phyloP scores from a whole-genome alignment of 2,113 vertebrate species.

The Alouatta palliata region DNA sequence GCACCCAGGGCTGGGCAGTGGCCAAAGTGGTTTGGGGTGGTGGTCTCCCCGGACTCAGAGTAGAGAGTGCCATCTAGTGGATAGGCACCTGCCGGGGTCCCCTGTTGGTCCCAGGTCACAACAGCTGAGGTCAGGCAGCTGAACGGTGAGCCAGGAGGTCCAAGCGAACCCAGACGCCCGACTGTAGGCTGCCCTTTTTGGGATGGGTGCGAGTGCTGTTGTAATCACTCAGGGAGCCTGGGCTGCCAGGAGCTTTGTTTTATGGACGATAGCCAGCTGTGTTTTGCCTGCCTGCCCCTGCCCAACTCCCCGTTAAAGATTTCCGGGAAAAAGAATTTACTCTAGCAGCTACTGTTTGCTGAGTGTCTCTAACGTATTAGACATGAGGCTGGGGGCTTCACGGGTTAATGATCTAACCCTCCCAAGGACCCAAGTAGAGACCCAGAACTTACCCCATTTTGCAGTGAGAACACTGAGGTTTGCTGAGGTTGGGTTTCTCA shows the following conservation, averaged over 20 bases:
- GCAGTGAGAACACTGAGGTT: not conserved
- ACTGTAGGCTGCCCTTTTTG: not conserved
- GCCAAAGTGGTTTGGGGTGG: not conserved
- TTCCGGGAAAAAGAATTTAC: not conserved
- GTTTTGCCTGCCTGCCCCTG: not conserved
- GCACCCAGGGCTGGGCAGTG: not conserved
- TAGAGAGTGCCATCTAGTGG: constrained; percentile 42
- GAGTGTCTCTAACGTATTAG: not conserved
- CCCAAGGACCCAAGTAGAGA: not conserved
- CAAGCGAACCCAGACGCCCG: not conserved
- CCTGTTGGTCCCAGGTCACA: not conserved
- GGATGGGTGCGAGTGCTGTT: not conserved
- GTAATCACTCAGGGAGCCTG: not conserved
- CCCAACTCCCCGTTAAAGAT: not conserved
- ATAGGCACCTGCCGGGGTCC: not conserved
- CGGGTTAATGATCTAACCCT: fast-evolving
- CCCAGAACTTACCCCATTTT: not conserved
- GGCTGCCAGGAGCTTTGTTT: constrained; percentile 16
- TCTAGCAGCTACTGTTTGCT: not conserved
- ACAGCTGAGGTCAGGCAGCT: not conserved
- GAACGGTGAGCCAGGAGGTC: not conserved
- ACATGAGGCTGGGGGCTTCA: not conserved
- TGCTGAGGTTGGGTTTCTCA: not conserved
- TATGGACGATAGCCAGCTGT: not conserved
- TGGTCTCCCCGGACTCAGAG: not conserved